Conservation (phyloP, 2,888 invertebrate species). For the Tachina grossa region DNA sequence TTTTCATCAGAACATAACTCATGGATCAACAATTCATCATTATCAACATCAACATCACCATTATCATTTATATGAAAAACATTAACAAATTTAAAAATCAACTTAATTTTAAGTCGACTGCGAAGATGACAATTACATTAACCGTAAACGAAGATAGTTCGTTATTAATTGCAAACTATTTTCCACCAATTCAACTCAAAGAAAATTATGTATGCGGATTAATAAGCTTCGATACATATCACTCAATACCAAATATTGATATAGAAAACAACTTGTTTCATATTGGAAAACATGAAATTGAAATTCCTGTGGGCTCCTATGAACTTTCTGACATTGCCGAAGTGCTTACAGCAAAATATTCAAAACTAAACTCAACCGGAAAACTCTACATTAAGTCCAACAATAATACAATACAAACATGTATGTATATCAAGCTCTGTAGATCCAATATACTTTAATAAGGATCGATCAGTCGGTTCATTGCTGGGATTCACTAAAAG, state of each 20-base stretch:
- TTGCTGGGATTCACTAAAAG: conserved; percentile 13
- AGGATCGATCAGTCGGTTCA: conserved; percentile 18
- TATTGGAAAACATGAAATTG: conserved; percentile 39
- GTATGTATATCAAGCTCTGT: conserved; percentile 66
- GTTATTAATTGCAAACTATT: conserved; percentile 41
- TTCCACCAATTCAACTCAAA: conserved; percentile 42
- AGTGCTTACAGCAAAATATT: conserved; percentile 27
- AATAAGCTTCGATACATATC: conserved; percentile 57
- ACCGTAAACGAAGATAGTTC: conserved; percentile 39
- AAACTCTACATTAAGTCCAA: conserved; percentile 17
- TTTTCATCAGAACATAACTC: conserved; percentile 74
- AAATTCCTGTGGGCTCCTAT: conserved; percentile 53
- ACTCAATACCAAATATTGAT: conserved; percentile 61
- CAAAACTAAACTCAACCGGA: conserved; percentile 25
- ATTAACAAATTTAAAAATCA: background rate
- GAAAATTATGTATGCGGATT: conserved; percentile 35
- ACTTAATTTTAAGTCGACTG: conserved; percentile 1
- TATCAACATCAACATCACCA: background rate
- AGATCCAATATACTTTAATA: conserved; percentile 67
- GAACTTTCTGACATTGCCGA: conserved; percentile 52
- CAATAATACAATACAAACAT: conserved; percentile 46
- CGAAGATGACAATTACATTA: conserved; percentile 51
- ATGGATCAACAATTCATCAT: conserved; percentile 72
- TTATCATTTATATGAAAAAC: background rate
- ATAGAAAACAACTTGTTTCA: conserved; percentile 49